Evolutionary conservation across 2,888 invertebrate species (phyloP).

Genomic region (Zele albiditarsus): DNA sequence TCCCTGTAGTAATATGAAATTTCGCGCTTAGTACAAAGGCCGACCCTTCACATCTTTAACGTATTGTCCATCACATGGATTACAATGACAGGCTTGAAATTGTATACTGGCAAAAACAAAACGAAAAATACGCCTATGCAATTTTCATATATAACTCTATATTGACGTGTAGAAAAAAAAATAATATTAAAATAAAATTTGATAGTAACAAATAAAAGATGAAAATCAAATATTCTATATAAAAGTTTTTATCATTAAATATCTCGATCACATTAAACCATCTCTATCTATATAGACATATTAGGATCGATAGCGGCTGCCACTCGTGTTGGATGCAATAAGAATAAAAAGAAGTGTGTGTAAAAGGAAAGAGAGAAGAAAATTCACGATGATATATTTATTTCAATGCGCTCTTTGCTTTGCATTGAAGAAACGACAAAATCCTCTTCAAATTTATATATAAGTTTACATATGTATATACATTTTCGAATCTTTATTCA

Average conservation of each 20-base stretch:
- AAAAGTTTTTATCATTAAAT: neutral
- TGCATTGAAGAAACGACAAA: neutral
- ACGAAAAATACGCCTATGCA: neutral
- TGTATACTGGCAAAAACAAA: constrained; percentile 10
- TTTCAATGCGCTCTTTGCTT: neutral
- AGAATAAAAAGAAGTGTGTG: neutral
- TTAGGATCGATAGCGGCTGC: neutral
- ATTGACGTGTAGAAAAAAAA: neutral
- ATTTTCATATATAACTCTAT: neutral
- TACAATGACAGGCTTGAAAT: constrained; percentile 37
- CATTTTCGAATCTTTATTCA: neutral
- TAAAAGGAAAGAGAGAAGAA: neutral
- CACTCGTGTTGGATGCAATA: neutral
- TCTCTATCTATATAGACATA: neutral
- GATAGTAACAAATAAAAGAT: neutral
- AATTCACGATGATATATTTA: neutral
- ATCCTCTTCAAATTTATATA: neutral
- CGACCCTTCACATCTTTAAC: constrained; percentile 33
- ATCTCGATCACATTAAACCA: neutral
- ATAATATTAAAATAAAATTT: neutral
- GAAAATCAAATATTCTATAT: neutral
- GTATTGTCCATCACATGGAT: constrained; percentile 31
- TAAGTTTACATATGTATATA: neutral
- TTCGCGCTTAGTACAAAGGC: constrained; percentile 29
- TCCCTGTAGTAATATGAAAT: constrained; percentile 30